Evolutionary conservation across 1,140 invertebrate genomes (phyloP).

Genomic region (Lutraria rhynchaena): DNA sequence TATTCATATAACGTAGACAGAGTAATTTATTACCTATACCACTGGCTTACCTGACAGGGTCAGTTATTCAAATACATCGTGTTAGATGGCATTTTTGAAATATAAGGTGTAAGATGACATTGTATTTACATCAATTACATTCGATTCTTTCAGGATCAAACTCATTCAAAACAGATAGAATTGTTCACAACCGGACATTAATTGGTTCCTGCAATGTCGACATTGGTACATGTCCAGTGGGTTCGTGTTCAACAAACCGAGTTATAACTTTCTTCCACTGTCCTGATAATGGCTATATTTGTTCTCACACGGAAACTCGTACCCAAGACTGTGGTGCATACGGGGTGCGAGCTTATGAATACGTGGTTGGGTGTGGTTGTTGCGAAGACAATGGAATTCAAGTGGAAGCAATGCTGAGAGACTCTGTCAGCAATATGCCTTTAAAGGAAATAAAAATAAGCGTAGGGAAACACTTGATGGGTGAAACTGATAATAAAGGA

Average conservation of each 20-base stretch:
- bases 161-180: not conserved
- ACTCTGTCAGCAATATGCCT: not conserved
- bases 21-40: too few species aligned
- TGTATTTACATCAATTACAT: too few species aligned
- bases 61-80: too few species aligned
- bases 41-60: too few species aligned
- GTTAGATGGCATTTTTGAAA: too few species aligned
- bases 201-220: slow-evolving; percentile 26
- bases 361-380: slow-evolving; percentile 27
- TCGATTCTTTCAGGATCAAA: not conserved
- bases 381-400: slow-evolving; percentile 18
- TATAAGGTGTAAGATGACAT: too few species aligned
- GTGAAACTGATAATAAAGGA: not conserved
- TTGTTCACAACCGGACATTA: slow-evolving; percentile 4
- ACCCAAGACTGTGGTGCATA: slow-evolving; percentile 10
- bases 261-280: not conserved
- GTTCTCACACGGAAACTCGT: slow-evolving; percentile 9
- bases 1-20: too few species aligned
- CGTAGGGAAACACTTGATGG: not conserved
- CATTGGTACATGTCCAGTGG: slow-evolving; percentile 31
- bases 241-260: not conserved
- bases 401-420: not conserved
- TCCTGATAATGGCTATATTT: slow-evolving; percentile 17
- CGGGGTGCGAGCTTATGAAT: not conserved
- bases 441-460: slow-evolving; percentile 1